These are phyloP conservation scores for Zaprionus africanus DNA, from an alignment of 1,140 invertebrate genomes.

Conservation along the genomic window DNA sequence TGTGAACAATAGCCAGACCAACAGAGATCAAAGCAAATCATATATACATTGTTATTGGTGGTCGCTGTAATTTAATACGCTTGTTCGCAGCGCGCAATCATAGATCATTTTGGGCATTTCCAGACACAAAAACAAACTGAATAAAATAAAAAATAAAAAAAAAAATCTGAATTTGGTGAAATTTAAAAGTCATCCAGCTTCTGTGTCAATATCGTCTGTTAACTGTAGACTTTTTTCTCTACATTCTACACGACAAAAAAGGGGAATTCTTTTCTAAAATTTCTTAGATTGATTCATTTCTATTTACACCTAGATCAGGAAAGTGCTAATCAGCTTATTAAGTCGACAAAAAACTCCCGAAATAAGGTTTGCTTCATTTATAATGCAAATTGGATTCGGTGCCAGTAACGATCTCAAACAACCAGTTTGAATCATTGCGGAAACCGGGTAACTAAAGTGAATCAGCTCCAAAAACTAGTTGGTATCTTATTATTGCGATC, in stretches of 20 bases:
- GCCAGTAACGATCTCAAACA: background rate
- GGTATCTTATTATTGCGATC: constrained; percentile 3
- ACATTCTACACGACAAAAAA: background rate
- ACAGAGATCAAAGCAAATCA: constrained; percentile 64
- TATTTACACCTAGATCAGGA: background rate
- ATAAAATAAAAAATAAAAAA: background rate
- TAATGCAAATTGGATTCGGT: background rate
- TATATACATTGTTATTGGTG: constrained; percentile 11
- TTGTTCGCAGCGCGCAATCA: constrained; percentile 39
- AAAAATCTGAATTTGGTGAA: constrained; percentile 3
- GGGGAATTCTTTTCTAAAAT: background rate
- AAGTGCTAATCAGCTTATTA: background rate
- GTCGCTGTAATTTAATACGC: constrained; percentile 60
- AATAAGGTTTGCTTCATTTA: background rate
- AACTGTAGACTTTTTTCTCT: background rate
- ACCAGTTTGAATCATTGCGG: constrained; percentile 10
- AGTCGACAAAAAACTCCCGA: background rate
- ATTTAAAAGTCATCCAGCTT: constrained; percentile 29
- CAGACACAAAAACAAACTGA: constrained; percentile 12
- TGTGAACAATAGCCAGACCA: constrained; percentile 3
- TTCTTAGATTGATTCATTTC: background rate
- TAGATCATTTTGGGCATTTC: constrained; percentile 55
- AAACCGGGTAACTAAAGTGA: constrained; percentile 12
- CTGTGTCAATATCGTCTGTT: constrained; percentile 15
- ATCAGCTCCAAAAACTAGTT: background rate